A percentile compares a stretch with the other conserved stretches of the same genome.
These are phyloP conservation scores for Syngnathoides biaculeatus DNA, from an alignment of 2,113 vertebrate genomes.

Conservation along the genomic window DNA sequence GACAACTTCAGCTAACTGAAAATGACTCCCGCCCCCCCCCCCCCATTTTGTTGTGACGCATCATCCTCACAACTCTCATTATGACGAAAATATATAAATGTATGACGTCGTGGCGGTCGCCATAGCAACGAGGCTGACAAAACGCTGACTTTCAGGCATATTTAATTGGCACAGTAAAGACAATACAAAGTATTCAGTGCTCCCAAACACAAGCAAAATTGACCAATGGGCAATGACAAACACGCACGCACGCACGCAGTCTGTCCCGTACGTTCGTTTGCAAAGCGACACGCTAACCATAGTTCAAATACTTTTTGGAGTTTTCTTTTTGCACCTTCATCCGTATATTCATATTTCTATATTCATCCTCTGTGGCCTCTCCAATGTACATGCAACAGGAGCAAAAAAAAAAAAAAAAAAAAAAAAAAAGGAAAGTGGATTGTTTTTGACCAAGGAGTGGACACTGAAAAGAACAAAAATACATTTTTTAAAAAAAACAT, in stretches of 20 bases:
- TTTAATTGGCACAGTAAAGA: slow-evolving; percentile 82
- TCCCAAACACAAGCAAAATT: slow-evolving; percentile 67
- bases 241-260: slow-evolving; percentile 57
- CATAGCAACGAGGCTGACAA: background rate
- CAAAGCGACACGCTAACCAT: slow-evolving; percentile 68
- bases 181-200: slow-evolving; percentile 79
- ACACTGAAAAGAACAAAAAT: background rate
- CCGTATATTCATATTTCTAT: slow-evolving; percentile 75
- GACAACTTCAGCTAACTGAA: no score
- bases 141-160: slow-evolving; percentile 61
- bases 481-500: background rate
- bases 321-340: slow-evolving; percentile 69
- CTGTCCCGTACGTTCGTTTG: slow-evolving; percentile 45
- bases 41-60: no score
- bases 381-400: slow-evolving; percentile 58
- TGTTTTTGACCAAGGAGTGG: background rate
- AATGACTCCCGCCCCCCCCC: no score
- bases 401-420: no score
- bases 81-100: no score
- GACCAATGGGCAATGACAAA: slow-evolving; percentile 68
- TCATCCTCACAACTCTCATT: no score
- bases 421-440: no score
- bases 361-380: slow-evolving; percentile 71
- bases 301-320: slow-evolving; percentile 75
- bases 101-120: background rate